Evolutionary conservation across 2,888 invertebrate species (phyloP).

Genomic region (Anthrax anthrax): DNA sequence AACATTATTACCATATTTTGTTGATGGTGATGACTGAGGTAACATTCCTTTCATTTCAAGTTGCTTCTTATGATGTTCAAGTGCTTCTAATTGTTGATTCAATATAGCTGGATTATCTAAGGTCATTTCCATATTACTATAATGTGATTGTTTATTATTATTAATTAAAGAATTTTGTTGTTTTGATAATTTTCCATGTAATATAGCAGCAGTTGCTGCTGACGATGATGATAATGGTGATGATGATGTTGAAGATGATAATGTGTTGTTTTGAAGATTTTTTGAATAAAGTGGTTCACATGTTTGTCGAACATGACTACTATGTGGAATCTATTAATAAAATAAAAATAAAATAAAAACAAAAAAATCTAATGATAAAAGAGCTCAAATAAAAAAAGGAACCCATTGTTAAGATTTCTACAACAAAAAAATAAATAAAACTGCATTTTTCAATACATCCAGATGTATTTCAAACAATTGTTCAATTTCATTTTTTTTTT

Average conservation of each 20-base stretch:
- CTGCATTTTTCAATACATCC: no score
- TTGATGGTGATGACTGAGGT: constrained; percentile 12
- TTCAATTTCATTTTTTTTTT: no score
- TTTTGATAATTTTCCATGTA: constrained; percentile 2
- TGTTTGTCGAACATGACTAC: constrained; percentile 52
- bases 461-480: no score
- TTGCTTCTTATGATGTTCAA: constrained; percentile 34
- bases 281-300: constrained; percentile 63
- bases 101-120: constrained; percentile 30
- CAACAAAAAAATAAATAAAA: constrained; percentile 18
- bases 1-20: neutral
- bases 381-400: constrained; percentile 19
- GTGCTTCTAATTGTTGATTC: constrained; percentile 30
- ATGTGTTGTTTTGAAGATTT: constrained; percentile 36
- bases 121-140: constrained; percentile 22
- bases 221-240: neutral
- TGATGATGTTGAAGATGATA: neutral
- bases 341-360: constrained; percentile 24
- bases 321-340: constrained; percentile 53
- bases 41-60: constrained; percentile 25
- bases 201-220: neutral
- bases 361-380: neutral
- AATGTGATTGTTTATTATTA: constrained; percentile 10
- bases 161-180: neutral
- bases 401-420: constrained; percentile 7